Evolutionary conservation across 1,140 invertebrate species (phyloP).

Genomic region (Macrobrachium nipponense): DNA sequence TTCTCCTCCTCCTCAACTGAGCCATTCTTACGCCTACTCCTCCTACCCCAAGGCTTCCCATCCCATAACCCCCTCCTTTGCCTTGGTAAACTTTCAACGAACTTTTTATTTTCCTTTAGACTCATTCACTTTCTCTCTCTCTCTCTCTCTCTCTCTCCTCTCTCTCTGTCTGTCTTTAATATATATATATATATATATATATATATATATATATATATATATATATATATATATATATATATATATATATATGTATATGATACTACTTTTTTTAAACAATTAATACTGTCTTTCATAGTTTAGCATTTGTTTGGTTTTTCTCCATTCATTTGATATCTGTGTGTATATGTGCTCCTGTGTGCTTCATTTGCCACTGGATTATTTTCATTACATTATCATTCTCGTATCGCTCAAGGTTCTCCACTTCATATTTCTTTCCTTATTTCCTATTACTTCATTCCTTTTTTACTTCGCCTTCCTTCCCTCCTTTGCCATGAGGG

Average conservation of each 20-base stretch:
- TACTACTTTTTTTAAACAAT: too few relatives aligned
- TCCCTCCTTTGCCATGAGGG: neutral
- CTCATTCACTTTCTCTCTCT: neutral
- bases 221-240: too few relatives aligned
- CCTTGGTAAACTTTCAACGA: neutral
- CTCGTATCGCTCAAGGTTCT: too few relatives aligned
- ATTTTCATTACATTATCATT: too few relatives aligned
- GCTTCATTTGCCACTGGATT: too few relatives aligned
- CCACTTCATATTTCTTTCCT: neutral
- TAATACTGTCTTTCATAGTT: too few relatives aligned
- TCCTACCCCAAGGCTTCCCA: neutral
- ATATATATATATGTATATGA: too few relatives aligned
- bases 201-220: too few relatives aligned
- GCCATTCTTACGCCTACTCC: neutral
- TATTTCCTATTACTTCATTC: neutral
- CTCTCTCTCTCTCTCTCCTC: slow-evolving; percentile 1
- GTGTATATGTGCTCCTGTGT: too few relatives aligned
- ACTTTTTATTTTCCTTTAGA: neutral
- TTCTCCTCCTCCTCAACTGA: neutral
- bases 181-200: too few relatives aligned
- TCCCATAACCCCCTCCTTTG: neutral
- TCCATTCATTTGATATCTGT: too few relatives aligned
- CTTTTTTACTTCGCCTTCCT: neutral
- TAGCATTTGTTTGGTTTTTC: too few relatives aligned
- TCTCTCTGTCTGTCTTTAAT: neutral